Evolutionary conservation across 2,797 vertebrate species (phyloP).

Genomic region (Microcaecilia unicolor): DNA sequence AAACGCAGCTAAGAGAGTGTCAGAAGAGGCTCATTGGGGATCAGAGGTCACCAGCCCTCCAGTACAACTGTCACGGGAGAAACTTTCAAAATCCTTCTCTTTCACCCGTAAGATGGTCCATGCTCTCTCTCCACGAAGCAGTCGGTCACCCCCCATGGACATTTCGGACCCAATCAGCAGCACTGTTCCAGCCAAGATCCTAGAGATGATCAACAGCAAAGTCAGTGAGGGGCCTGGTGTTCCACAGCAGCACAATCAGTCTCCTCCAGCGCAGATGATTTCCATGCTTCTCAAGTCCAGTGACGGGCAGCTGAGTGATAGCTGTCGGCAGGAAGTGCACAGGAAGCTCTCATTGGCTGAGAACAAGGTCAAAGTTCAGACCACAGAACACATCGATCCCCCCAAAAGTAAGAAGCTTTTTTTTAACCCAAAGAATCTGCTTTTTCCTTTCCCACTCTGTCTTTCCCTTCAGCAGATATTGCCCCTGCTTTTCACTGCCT

Average conservation of each 20-base stretch:
- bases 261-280: conserved; percentile 55
- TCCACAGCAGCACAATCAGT: not conserved
- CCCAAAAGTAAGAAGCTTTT: too few species aligned
- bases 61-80: too few species aligned
- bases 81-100: conserved; percentile 21
- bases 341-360: conserved; percentile 40
- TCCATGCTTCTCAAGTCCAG: conserved; percentile 58
- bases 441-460: too few species aligned
- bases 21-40: conserved; percentile 57
- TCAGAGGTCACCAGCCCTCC: conserved; percentile 72
- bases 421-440: too few species aligned
- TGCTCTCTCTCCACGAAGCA: conserved; percentile 25
- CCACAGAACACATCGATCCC: not conserved
- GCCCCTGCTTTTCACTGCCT: too few species aligned
- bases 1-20: not conserved
- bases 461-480: too few species aligned
- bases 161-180: conserved; percentile 59
- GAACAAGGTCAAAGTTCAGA: conserved; percentile 21
- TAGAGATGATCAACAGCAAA: conserved; percentile 58
- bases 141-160: conserved; percentile 41
- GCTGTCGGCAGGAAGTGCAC: conserved; percentile 51
- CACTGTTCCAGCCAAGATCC: conserved; percentile 57
- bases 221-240: conserved; percentile 17
- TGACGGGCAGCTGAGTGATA: conserved; percentile 53
- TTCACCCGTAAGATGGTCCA: conserved; percentile 19